Percentiles rank a stretch among this genome's conserved stretches.
phyloP scores from a whole-genome alignment of 2,888 invertebrate genomes.

The Spilarctia lutea region DNA sequence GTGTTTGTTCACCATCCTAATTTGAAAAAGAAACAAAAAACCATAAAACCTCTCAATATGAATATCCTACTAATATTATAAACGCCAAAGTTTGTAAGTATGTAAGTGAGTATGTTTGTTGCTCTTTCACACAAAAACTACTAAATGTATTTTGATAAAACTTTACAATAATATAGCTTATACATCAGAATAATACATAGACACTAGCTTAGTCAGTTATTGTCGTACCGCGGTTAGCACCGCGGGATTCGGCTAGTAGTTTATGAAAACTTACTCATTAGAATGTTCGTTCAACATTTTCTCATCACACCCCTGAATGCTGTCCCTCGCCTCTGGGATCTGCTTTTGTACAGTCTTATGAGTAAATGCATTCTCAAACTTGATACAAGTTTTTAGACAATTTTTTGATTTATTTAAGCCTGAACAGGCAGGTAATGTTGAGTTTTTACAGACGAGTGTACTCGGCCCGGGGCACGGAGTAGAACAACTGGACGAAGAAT shows the following conservation, averaged over 20 bases:
- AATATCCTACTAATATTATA: too few species aligned
- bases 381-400: neutral
- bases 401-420: neutral
- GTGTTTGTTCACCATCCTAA: neutral
- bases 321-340: neutral
- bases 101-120: too few species aligned
- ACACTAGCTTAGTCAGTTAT: too few species aligned
- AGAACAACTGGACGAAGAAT: slow-evolving; percentile 10
- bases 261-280: slow-evolving; percentile 31
- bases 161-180: too few species aligned
- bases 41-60: too few species aligned
- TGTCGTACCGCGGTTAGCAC: too few species aligned
- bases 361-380: neutral
- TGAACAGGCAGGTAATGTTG: neutral
- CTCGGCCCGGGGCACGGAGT: neutral
- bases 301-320: slow-evolving; percentile 16
- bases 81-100: too few species aligned
- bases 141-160: too few species aligned
- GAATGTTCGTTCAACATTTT: slow-evolving; percentile 28
- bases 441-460: neutral
- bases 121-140: too few species aligned
- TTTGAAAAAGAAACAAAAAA: neutral
- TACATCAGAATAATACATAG: too few species aligned
- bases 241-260: too few species aligned
- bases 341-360: slow-evolving; percentile 9